These are phyloP conservation scores for Notothenia coriiceps DNA, from an alignment of 2,113 vertebrate genomes.

Conservation along the genomic window DNA sequence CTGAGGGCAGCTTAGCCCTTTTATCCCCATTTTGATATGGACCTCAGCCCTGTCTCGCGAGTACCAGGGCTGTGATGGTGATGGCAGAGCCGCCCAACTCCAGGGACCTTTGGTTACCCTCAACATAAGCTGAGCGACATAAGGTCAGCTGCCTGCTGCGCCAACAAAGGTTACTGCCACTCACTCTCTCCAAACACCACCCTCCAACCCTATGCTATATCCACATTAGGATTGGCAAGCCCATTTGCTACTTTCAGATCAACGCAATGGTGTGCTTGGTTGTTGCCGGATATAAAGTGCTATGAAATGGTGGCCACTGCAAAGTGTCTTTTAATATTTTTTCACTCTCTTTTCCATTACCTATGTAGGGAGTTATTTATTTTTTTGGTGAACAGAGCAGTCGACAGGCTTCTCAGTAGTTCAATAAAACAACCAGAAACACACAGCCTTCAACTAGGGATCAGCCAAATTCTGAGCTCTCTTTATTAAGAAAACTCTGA, in stretches of 20 bases:
- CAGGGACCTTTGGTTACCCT: conserved; percentile 34
- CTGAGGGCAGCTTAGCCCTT: conserved; percentile 69
- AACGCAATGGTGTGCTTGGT: not conserved
- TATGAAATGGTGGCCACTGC: no score
- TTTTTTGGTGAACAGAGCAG: not conserved
- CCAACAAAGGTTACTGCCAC: conserved; percentile 48
- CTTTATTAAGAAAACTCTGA: conserved; percentile 20
- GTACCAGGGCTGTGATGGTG: conserved; percentile 28
- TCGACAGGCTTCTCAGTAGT: not conserved
- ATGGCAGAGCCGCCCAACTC: conserved; percentile 24
- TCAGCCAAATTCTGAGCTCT: conserved; percentile 24
- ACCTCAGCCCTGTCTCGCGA: conserved; percentile 50
- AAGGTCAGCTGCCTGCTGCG: conserved; percentile 35
- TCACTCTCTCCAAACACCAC: conserved; percentile 18
- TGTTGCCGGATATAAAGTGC: not conserved
- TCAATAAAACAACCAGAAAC: conserved; percentile 27
- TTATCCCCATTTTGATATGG: conserved; percentile 71
- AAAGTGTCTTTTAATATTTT: not conserved
- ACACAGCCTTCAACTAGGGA: conserved; percentile 34
- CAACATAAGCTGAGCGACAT: conserved; percentile 28
- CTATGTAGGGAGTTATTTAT: not conserved
- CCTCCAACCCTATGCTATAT: conserved; percentile 5
- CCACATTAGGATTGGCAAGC: conserved; percentile 1
- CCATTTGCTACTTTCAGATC: conserved; percentile 25
- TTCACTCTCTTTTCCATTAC: not conserved